Evolutionary conservation across 30 jellyfish, hydroid and myxozoan species (phyloP).

Genomic region (Chrysaora quinquecirrha): DNA sequence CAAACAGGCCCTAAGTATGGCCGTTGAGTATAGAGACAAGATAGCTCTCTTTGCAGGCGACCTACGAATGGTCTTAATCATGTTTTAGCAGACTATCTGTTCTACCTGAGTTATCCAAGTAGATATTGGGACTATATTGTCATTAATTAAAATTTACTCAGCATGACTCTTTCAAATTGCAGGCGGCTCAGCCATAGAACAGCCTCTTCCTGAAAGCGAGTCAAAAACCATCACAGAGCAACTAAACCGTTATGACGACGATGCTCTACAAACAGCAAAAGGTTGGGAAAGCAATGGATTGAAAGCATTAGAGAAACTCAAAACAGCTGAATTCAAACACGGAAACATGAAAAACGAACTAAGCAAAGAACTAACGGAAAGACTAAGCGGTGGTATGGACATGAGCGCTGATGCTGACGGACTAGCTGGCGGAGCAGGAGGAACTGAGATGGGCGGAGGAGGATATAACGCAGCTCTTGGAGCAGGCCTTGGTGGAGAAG

Average conservation of each 20-base stretch:
- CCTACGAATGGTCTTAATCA: too few species aligned
- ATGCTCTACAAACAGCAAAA: slow-evolving; percentile 64
- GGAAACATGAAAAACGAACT: slow-evolving; percentile 71
- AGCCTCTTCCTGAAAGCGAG: slow-evolving; percentile 82
- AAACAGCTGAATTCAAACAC: slow-evolving; percentile 53
- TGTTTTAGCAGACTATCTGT: too few species aligned
- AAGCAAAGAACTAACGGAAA: slow-evolving; percentile 59
- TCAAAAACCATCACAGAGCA: slow-evolving; percentile 72
- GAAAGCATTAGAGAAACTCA: slow-evolving; percentile 65
- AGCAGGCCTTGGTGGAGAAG: neutral
- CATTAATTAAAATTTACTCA: too few species aligned
- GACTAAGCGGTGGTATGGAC: slow-evolving; percentile 49
- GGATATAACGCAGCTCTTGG: slow-evolving; percentile 16
- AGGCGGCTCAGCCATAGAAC: slow-evolving; percentile 94
- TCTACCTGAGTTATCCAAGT: too few species aligned
- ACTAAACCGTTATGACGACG: slow-evolving; percentile 67
- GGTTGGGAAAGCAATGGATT: slow-evolving; percentile 77
- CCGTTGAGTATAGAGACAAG: too few species aligned
- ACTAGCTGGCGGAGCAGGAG: slow-evolving; percentile 37
- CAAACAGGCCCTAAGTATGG: too few species aligned
- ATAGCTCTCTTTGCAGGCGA: too few species aligned
- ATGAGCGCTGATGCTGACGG: slow-evolving; percentile 24
- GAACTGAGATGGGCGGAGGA: slow-evolving; percentile 20
- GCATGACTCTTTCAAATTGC: too few species aligned
- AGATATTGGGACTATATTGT: too few species aligned